Percentiles rank a stretch among this genome's conserved stretches.
Conservation (phyloP, 2,888 invertebrate genomes). For the Deilephila porcellus region DNA sequence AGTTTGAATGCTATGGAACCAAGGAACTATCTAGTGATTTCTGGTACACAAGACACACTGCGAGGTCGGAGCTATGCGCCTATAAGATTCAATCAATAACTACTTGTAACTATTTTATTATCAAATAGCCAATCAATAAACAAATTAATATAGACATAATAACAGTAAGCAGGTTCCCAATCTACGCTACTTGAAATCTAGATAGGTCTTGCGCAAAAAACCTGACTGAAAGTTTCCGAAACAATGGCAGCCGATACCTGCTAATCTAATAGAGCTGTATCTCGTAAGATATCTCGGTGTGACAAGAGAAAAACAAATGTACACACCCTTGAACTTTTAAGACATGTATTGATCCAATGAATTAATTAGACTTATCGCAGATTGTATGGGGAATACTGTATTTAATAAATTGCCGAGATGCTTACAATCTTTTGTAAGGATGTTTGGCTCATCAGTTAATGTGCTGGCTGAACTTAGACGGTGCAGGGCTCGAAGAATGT, state of each 20-base stretch:
- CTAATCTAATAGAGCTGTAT: constrained; percentile 25
- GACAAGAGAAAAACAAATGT: constrained; percentile 44
- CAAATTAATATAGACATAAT: not conserved
- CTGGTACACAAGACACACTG: too few relatives aligned
- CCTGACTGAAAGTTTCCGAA: not conserved
- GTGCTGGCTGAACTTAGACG: too few relatives aligned
- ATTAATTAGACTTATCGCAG: constrained; percentile 19
- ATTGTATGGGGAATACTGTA: not conserved
- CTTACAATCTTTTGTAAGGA: too few relatives aligned
- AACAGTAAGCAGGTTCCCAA: constrained; percentile 16
- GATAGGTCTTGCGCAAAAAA: constrained; percentile 14
- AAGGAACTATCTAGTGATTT: too few relatives aligned
- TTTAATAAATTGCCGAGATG: too few relatives aligned
- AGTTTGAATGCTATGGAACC: too few relatives aligned
- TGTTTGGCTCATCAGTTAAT: too few relatives aligned
- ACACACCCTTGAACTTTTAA: constrained; percentile 50
- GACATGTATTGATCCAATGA: constrained; percentile 37
- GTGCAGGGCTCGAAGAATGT: too few relatives aligned
- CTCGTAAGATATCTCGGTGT: constrained; percentile 30
- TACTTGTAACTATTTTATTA: too few relatives aligned
- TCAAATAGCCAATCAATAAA: not conserved
- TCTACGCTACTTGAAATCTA: constrained; percentile 7
- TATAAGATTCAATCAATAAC: too few relatives aligned
- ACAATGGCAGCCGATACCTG: constrained; percentile 17
- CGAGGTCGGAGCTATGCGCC: too few relatives aligned